Base-by-base conservation (phyloP, 2,888 invertebrate genomes). In the Pasiphila rectangulata region DNA sequence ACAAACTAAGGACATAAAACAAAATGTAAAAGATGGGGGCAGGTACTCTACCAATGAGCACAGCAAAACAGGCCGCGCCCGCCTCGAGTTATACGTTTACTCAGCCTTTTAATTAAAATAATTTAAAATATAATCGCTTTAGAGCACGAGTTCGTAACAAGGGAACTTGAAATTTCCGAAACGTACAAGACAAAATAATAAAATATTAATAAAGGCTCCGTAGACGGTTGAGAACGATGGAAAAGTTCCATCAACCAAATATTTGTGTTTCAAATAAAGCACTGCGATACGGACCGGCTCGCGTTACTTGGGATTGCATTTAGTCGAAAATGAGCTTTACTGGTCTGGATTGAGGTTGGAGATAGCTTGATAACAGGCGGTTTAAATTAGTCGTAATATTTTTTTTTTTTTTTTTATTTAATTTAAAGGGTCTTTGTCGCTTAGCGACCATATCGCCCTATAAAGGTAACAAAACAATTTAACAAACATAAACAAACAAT, bases 101-200 rank as follows among this genome's bases (percentile, higher is more conserved):
- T 77, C 81, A 84, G 80, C 75, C 78, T 86, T 88, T 88, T 87
- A 87, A 88, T 88, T 86, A 88, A 88, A 87, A 85, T 85, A 79
- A 87, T 87, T 86, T 85, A 76, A 86, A 87, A 87, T 85, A 86
- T 88, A 88, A 88, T 88, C 88, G 86, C 86, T 86, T 84, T 85
- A 85, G 72, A 82, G 76, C 44, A 67, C 62, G 78, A 82, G 79
- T 81, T 79, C 64, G 73, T 79, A 84, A 85, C 83, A 82, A 83
- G 86, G 79, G 81, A 85, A 86, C 84, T 87, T 86, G 70, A 59
- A 82, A 71, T 81, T 83, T 80, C 67, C 72, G 75, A 75, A 83
- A 81, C 74, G 79, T 77, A 83, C 84, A 86, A 88, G 87, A 88
- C 87, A 88, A 86, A 87, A 88, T 88, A 88, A 88, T 88, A 88